Evolutionary conservation across 2,888 invertebrate species (phyloP), one percentile per base, ranked within the genome.

Genomic region (Xylocampa areola): DNA sequence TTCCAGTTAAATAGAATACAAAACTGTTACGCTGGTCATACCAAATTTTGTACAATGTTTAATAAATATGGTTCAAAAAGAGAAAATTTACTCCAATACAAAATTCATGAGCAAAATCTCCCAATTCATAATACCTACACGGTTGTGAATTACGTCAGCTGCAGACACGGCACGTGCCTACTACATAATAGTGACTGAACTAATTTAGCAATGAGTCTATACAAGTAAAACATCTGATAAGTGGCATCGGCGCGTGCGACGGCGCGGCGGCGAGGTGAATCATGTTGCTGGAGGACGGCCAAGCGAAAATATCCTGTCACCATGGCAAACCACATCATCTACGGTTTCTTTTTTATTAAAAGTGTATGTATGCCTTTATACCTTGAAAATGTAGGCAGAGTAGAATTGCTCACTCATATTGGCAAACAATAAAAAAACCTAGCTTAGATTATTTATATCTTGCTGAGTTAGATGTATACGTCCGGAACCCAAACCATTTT

Each of bases 201-300:
- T 37, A 67, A 67, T 76, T 74, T 69, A 76, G 73, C 76, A 74
- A 74, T 76, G 73, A 67, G 44, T 60, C 57, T 50, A 49, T 40
- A 59, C 37, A 57, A 47, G 53, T 58, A 59, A 33, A 55, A 58
- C 53, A 58, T 66, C 60, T 64, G 69, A 72, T 69, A 58, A 60
- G 55, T 53, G 59, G 44, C 39, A 33, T 27, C 47, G 21, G 43
- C 44, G 50, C 47, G 44, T 45, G 48, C 19, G 54, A 2, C 39
- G 51, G 17, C 33, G 25, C 2, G 2, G 17, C 51, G 54, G 25
- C 2, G 2, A 21, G 48, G 54, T 70, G 63, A 72, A 37, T 70
- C 71, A 67, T 40, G 48, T n/a, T n/a, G 19, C 53, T 75, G 75
- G 75, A 73, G 64, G 44, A 29, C 36, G 25, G 75, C 76, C 75